These are phyloP conservation scores for Parazoanthus swiftii DNA, from an alignment of 92 coral and sea anemone species.

Conservation along the genomic window DNA sequence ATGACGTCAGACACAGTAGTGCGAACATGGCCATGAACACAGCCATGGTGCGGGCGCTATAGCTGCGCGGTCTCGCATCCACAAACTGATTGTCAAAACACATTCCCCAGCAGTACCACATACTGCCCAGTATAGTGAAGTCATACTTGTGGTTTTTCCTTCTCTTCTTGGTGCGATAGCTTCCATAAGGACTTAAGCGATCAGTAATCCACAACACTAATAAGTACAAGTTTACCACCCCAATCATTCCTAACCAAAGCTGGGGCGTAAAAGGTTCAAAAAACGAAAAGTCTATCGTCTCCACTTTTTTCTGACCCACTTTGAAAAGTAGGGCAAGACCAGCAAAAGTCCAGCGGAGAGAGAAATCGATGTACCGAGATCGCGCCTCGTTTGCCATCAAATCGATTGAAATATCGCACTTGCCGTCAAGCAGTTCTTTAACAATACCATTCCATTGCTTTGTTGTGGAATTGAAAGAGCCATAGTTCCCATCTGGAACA, in stretches of 20 bases:
- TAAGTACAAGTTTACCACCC: constrained; percentile 69
- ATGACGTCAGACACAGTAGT: constrained; percentile 82
- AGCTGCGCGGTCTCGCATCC: constrained; percentile 63
- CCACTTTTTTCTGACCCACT: constrained; percentile 81
- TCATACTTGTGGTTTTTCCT: constrained; percentile 28
- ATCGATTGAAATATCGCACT: constrained; percentile 83
- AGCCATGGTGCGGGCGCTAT: constrained; percentile 81
- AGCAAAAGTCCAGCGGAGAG: constrained; percentile 85
- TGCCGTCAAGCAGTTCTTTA: constrained; percentile 59
- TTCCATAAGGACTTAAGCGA: constrained; percentile 76
- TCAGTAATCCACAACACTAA: constrained; percentile 69
- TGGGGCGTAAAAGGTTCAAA: constrained; percentile 71
- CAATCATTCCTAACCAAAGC: constrained; percentile 80
- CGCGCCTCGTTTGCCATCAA: constrained; percentile 90
- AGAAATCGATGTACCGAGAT: constrained; percentile 79
- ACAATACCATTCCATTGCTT: constrained; percentile 81
- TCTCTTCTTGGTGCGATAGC: constrained; percentile 39
- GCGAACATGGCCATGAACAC: constrained; percentile 79
- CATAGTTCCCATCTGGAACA: constrained; percentile 88
- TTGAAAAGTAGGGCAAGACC: constrained; percentile 82
- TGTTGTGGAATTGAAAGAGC: constrained; percentile 72
- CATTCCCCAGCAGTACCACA: constrained; percentile 93
- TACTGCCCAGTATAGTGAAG: constrained; percentile 78
- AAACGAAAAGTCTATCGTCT: constrained; percentile 71
- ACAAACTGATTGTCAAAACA: constrained; percentile 93